These are phyloP conservation scores for Rhegmatorhina hoffmannsi DNA, from an alignment of 2,113 vertebrate species.

Conservation along the genomic window DNA sequence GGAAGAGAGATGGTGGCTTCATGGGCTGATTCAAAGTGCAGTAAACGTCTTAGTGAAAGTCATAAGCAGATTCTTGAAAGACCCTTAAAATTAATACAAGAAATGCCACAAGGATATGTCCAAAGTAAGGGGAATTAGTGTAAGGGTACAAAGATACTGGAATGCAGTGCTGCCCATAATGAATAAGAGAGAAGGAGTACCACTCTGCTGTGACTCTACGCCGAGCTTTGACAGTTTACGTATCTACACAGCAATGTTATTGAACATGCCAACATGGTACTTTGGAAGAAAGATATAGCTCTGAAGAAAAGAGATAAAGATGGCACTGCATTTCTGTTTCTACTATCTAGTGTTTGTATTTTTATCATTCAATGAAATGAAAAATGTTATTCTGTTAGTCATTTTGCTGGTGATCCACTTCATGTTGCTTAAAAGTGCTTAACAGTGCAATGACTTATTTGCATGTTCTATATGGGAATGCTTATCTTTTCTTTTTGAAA, in stretches of 20 bases:
- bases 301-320: constrained; percentile 20
- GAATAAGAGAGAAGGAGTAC: background rate
- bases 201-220: background rate
- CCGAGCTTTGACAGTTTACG: background rate
- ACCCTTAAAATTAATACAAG: background rate
- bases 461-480: background rate
- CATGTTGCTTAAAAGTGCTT: background rate
- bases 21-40: background rate
- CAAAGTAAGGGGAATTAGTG: background rate
- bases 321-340: constrained; percentile 3
- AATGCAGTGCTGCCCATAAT: background rate
- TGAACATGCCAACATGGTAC: background rate
- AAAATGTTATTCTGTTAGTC: background rate
- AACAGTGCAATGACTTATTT: background rate
- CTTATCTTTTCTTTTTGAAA: background rate
- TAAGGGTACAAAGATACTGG: background rate
- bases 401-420: constrained; percentile 29
- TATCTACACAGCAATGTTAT: background rate
- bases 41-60: background rate
- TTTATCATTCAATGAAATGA: constrained; percentile 19
- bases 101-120: background rate
- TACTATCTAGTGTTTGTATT: constrained; percentile 27
- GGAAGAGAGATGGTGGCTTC: background rate
- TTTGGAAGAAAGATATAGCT: constrained; percentile 23
- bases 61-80: background rate